Evolutionary conservation across 2,888 invertebrate genomes (phyloP).

Genomic region (Maniola hyperantus): DNA sequence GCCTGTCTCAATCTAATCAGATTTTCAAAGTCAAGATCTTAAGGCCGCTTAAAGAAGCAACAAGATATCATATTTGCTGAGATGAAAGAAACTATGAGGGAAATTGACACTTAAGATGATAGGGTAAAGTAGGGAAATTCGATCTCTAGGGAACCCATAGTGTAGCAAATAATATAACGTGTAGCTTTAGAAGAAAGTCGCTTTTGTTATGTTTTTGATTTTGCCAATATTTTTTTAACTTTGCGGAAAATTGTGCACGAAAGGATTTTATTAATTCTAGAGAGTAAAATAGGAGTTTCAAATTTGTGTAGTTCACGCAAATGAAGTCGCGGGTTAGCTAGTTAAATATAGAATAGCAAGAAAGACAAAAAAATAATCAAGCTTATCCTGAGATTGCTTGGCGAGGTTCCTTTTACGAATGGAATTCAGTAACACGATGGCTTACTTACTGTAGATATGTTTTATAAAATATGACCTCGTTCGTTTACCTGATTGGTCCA

Average conservation of each 20-base stretch:
- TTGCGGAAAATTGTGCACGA: too few species aligned
- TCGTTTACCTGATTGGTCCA: not conserved
- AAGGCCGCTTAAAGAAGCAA: not conserved
- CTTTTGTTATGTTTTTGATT: too few species aligned
- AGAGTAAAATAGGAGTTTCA: too few species aligned
- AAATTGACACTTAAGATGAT: not conserved
- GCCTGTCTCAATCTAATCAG: conserved; percentile 1
- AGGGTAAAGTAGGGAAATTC: not conserved
- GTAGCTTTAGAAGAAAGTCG: too few species aligned
- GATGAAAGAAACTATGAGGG: conserved; percentile 11
- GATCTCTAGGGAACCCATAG: too few species aligned
- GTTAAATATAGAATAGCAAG: not conserved
- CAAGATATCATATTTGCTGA: conserved; percentile 1
- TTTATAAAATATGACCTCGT: conserved; percentile 7
- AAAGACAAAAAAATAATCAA: conserved; percentile 13
- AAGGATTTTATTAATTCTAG: too few species aligned
- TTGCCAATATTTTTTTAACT: too few species aligned
- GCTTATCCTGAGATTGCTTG: conserved; percentile 18
- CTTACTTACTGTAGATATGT: conserved; percentile 8
- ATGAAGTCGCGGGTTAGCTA: too few species aligned
- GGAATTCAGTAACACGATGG: conserved; percentile 5
- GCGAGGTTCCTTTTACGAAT: conserved; percentile 12
- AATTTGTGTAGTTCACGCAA: too few species aligned
- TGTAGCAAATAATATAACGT: too few species aligned
- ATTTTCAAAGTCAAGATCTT: conserved; percentile 4